A percentile compares a stretch with the other conserved stretches of the same genome.
Evolutionary conservation across 2,888 invertebrate species (phyloP).

Genomic region (Scrobipalpa atriplicella): DNA sequence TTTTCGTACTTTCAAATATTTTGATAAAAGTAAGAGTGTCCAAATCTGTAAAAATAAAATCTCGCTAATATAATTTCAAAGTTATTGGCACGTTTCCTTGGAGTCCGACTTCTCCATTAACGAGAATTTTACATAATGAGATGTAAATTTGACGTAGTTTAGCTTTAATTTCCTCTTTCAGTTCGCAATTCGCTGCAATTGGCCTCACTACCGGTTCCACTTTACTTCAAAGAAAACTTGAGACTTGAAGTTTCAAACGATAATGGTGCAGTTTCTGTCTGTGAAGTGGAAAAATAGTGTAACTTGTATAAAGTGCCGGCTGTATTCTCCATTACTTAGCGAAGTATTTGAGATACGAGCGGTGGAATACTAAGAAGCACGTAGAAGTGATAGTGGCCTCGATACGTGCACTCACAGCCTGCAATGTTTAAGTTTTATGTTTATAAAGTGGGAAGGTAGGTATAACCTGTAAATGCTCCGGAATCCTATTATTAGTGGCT

Average conservation of each 20-base stretch:
- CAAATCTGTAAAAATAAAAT: background rate
- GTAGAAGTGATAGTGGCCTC: too few relatives aligned
- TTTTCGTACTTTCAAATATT: too few relatives aligned
- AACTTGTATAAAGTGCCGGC: background rate
- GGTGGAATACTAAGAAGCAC: background rate
- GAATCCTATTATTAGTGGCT: too few relatives aligned
- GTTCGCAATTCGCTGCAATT: conserved; percentile 13
- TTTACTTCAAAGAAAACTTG: conserved; percentile 18
- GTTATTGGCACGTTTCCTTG: conserved; percentile 1
- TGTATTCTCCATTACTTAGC: background rate
- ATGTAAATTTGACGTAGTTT: conserved; percentile 21
- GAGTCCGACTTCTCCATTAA: conserved; percentile 7
- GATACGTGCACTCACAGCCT: too few relatives aligned
- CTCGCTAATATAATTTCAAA: background rate
- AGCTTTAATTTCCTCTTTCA: conserved; percentile 18
- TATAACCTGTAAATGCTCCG: too few relatives aligned
- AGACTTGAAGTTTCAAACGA: conserved; percentile 19
- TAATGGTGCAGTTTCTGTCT: conserved; percentile 11
- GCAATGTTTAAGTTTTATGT: too few relatives aligned
- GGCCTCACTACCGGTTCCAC: conserved; percentile 11
- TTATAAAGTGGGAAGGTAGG: too few relatives aligned
- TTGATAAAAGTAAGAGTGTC: background rate
- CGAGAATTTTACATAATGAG: conserved; percentile 18
- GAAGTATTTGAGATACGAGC: background rate
- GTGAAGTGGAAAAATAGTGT: conserved; percentile 4